These are phyloP conservation scores for Hylia prasina DNA, from an alignment of 2,113 vertebrate species.

Conservation along the genomic window DNA sequence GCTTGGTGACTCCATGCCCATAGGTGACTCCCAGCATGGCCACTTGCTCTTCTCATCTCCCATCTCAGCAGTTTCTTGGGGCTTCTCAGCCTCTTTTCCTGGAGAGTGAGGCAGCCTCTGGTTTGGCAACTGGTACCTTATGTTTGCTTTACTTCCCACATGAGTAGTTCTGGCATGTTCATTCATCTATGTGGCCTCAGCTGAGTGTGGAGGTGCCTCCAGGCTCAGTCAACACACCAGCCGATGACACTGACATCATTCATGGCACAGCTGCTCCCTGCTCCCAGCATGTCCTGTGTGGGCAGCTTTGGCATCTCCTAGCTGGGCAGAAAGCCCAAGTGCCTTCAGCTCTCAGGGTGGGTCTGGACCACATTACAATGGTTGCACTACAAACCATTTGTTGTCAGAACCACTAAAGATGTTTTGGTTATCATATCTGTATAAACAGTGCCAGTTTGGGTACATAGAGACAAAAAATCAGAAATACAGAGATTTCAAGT, in stretches of 20 bases:
- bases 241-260: accelerated
- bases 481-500: not conserved
- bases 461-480: not conserved
- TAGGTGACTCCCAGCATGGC: accelerated
- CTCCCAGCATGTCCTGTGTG: accelerated
- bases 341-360: not conserved
- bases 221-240: accelerated
- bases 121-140: not conserved
- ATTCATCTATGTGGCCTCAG: not conserved
- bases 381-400: not conserved
- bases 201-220: accelerated
- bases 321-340: accelerated
- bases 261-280: not conserved
- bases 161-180: not conserved
- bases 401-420: not conserved
- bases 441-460: not conserved
- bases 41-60: not conserved
- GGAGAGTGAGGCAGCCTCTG: not conserved
- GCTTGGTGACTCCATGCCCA: not conserved
- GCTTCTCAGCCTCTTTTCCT: not conserved
- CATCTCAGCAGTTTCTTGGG: accelerated
- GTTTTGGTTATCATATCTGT: not conserved
- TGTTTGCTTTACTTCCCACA: accelerated
- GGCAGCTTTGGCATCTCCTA: not conserved
- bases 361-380: not conserved